Evolutionary conservation across 2,113 vertebrate genomes (phyloP).

Genomic region (Bufo gargarizans): DNA sequence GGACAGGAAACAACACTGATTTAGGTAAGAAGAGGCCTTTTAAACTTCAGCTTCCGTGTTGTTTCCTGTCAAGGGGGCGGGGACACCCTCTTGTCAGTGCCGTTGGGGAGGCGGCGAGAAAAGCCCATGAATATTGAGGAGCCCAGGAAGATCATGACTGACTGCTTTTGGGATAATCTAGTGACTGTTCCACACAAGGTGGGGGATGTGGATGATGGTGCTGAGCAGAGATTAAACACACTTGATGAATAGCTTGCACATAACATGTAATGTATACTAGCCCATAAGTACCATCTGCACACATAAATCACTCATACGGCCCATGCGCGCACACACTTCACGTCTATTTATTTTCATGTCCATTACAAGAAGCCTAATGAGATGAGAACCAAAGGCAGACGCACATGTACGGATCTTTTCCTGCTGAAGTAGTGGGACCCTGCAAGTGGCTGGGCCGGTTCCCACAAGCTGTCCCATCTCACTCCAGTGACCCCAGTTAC

Average conservation of each 20-base stretch:
- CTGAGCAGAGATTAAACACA: neutral
- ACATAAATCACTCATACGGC: neutral
- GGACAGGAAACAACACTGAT: too few relatives aligned
- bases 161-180: too few relatives aligned
- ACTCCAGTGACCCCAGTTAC: slow-evolving; percentile 68
- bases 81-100: too few relatives aligned
- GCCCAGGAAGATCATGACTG: too few relatives aligned
- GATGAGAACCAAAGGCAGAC: slow-evolving; percentile 60
- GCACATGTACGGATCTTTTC: slow-evolving; percentile 64
- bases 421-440: slow-evolving; percentile 66
- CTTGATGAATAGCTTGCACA: neutral
- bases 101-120: too few relatives aligned
- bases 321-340: slow-evolving; percentile 17
- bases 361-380: neutral
- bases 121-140: too few relatives aligned
- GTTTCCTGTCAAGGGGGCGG: too few relatives aligned
- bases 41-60: too few relatives aligned
- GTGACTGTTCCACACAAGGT: too few relatives aligned
- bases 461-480: slow-evolving; percentile 71
- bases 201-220: too few relatives aligned
- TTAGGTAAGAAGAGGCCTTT: too few relatives aligned
- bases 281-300: neutral
- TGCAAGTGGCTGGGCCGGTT: slow-evolving; percentile 64
- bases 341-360: slow-evolving; percentile 20
- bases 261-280: neutral